These are phyloP conservation scores for Triplophysa tibetana DNA, from an alignment of 2,113 vertebrate species.

Conservation along the genomic window DNA sequence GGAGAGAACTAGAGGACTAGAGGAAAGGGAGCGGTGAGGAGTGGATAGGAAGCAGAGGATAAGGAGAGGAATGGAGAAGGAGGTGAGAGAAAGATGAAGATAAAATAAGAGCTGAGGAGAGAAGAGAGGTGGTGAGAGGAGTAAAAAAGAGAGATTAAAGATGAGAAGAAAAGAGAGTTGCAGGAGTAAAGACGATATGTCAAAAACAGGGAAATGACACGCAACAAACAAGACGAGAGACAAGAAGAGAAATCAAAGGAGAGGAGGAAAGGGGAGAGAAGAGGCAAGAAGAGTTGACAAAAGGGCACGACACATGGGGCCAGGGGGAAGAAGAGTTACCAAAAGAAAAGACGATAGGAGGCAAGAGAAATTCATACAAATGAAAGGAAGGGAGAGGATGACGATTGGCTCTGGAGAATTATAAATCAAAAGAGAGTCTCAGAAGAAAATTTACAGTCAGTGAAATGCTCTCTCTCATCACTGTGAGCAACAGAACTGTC, in stretches of 20 bases:
- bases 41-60: not conserved
- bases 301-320: too few relatives aligned
- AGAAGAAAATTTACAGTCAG: not conserved
- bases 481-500: not conserved
- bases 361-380: constrained; percentile 30
- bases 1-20: too few relatives aligned
- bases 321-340: not conserved
- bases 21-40: not conserved
- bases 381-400: not conserved
- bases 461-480: not conserved
- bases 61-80: not conserved
- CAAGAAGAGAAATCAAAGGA: not conserved
- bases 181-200: not conserved
- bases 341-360: constrained; percentile 20
- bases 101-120: constrained; percentile 22
- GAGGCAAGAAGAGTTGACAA: constrained; percentile 18
- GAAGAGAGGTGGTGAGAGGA: too few relatives aligned
- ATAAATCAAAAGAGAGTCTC: not conserved
- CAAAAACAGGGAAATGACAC: not conserved
- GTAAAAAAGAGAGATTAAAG: not conserved
- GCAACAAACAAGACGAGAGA: too few relatives aligned
- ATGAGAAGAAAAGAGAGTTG: not conserved
- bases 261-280: not conserved
- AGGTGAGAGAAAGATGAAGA: not conserved
- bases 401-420: not conserved